These are phyloP conservation scores for Ormyrus thymus DNA, from an alignment of 2,888 invertebrate genomes.

Conservation along the genomic window DNA sequence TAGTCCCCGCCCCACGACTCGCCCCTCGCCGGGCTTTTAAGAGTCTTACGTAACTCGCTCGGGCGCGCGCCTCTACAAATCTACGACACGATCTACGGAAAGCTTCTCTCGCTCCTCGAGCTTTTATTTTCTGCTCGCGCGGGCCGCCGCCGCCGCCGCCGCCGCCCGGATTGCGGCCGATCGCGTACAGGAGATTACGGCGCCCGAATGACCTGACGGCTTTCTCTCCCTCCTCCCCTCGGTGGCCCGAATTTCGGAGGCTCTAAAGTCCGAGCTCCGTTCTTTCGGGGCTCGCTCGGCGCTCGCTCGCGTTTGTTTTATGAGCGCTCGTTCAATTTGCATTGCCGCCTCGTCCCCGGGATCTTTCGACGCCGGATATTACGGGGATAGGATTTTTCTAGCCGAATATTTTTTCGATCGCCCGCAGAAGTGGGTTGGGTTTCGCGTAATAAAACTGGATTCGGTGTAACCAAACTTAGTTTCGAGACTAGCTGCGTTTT, in stretches of 20 bases:
- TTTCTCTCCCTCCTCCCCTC: constrained; percentile 1
- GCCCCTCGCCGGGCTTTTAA: constrained; percentile 26
- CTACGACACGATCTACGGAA: constrained; percentile 36
- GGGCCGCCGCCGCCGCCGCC: background rate
- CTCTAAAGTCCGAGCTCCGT: background rate
- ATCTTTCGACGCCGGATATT: background rate
- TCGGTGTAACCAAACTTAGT: too few species aligned
- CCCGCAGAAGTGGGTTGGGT: too few species aligned
- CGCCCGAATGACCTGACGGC: constrained; percentile 12
- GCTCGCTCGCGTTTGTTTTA: constrained; percentile 19
- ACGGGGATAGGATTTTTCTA: background rate
- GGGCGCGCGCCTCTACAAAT: constrained; percentile 35
- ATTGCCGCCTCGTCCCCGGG: background rate
- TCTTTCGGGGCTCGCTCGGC: too few species aligned
- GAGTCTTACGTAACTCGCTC: constrained; percentile 49
- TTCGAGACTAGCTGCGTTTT: too few species aligned
- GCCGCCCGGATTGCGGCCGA: constrained; percentile 21
- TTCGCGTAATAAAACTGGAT: too few species aligned
- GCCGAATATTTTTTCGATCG: background rate
- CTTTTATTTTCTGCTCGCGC: constrained; percentile 34
- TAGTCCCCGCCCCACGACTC: background rate
- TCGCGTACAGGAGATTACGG: constrained; percentile 36
- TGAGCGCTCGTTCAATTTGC: constrained; percentile 23
- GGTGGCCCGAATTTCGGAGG: background rate
- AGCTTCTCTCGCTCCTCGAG: background rate